Base-by-base conservation (phyloP, 2,797 vertebrate species). In the Mallotus villosus region DNA sequence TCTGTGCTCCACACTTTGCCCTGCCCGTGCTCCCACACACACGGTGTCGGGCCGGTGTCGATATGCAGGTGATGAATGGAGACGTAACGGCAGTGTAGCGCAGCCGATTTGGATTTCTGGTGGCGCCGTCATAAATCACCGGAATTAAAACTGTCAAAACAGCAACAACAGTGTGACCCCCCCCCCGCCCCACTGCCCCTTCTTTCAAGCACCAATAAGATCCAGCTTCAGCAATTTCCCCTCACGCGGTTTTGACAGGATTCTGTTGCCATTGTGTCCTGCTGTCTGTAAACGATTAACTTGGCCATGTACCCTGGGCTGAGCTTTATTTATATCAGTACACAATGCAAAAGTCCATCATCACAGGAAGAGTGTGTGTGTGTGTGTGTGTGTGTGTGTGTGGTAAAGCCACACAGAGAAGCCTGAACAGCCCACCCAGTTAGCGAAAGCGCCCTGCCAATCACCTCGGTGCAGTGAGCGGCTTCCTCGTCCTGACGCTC, bases 91-190 rank as follows among this genome's bases (percentile, higher is more conserved):
- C n/a, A 64, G 29, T 25, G 67, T 71, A 67, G 67, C 46, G 69
- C 76, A 83, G 78, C 41, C 75, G 76, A 81, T 82, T 88, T 67
- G 62, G 72, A 68, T 73, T 78, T 74, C 76, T 69, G 67, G 64
- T 21, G 63, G 72, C 57, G 67, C 64, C 49, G 16, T 79, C 76
- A 81, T 87, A 84, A 87, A 86, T 89, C 83, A 86, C 27, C 8
- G 37, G 75, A 81, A 85, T 86, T 86, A 78, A 80, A 82, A 65
- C 57, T 73, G 84, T 82, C 81, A 80, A 49, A 82, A 74, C 24
- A 8, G 57, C 11, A 51, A 59, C 46, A 72, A 63, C 32, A 59
- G 27, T 49, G 46, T 72, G 59, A 57, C 27, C 51, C 24, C 60
- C 68, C 70, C 6, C 57, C 57, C 57, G n/a, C n/a, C 4, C 19